Evolutionary conservation across 1,140 invertebrate genomes (phyloP).

Genomic region (Danaus plexippus): DNA sequence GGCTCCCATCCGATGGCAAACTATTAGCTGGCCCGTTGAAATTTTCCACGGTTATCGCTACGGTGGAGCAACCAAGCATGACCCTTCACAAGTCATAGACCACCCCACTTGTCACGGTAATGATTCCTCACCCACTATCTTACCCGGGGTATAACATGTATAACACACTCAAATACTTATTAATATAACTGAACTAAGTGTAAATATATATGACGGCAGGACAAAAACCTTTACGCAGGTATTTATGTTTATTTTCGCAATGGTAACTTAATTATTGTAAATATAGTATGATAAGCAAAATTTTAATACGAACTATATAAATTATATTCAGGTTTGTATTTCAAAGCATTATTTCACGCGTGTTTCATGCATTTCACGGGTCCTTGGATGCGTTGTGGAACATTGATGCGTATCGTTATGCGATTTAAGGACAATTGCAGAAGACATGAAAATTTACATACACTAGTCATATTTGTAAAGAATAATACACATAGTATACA

Average conservation of each 20-base stretch:
- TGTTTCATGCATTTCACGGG: slow-evolving; percentile 45
- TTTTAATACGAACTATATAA: not conserved
- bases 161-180: no score
- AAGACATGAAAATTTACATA: no score
- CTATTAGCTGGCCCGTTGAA: slow-evolving; percentile 22
- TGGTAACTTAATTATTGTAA: no score
- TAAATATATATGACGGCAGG: no score
- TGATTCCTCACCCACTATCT: slow-evolving; percentile 35
- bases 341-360: slow-evolving; percentile 22
- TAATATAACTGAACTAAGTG: no score
- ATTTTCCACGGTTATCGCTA: slow-evolving; percentile 40
- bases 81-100: slow-evolving; percentile 57
- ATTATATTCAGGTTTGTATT: slow-evolving; percentile 5
- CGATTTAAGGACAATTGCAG: slow-evolving; percentile 16
- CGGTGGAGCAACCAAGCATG: slow-evolving; percentile 46
- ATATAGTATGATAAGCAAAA: no score
- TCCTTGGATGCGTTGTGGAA: slow-evolving; percentile 44
- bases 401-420: slow-evolving; percentile 42
- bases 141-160: slow-evolving; percentile 19
- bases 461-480: no score
- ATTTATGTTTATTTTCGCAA: no score
- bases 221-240: no score
- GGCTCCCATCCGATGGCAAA: not conserved
- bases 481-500: no score
- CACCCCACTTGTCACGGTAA: slow-evolving; percentile 64